Percentiles rank a stretch among this genome's conserved stretches.
Conservation (phyloP, 2,113 vertebrate genomes). For the Xiphorhynchus elegans region DNA sequence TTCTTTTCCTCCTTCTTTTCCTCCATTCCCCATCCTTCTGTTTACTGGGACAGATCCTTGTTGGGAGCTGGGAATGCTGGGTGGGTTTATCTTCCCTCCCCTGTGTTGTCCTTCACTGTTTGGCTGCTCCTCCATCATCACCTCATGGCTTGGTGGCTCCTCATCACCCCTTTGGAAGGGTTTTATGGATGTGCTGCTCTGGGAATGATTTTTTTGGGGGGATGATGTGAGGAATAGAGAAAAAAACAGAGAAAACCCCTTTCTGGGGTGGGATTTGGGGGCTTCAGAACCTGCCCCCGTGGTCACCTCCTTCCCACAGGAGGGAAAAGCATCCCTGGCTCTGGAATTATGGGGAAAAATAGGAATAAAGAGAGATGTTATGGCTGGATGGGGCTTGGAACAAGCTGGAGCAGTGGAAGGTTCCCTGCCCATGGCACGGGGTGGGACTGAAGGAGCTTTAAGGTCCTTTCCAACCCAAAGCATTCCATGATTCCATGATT, state of each 20-base stretch:
- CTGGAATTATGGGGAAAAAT: not conserved
- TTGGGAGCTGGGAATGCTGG: not conserved
- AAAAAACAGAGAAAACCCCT: not conserved
- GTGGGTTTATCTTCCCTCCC: not conserved
- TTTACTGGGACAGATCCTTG: not conserved
- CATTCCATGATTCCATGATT: not conserved
- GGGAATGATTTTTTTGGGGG: not conserved
- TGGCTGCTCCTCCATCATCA: not conserved
- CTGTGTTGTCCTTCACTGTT: accelerated
- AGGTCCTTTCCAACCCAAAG: not conserved
- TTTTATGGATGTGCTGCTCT: not conserved
- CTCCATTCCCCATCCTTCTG: accelerated
- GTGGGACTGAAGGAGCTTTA: not conserved
- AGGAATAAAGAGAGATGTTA: accelerated
- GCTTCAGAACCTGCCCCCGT: not conserved
- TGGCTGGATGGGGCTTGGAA: not conserved
- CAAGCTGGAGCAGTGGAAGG: not conserved
- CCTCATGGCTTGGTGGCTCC: not conserved
- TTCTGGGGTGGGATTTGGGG: not conserved
- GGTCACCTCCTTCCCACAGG: accelerated
- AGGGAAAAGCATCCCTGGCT: not conserved
- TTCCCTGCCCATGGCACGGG: not conserved
- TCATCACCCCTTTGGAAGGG: not conserved
- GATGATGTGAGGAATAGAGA: not conserved
- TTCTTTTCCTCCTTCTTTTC: not conserved